Percentiles rank a stretch among this genome's conserved stretches.
phyloP scores from a whole-genome alignment of 2,888 invertebrate species.

The Therioaphis trifolii region DNA sequence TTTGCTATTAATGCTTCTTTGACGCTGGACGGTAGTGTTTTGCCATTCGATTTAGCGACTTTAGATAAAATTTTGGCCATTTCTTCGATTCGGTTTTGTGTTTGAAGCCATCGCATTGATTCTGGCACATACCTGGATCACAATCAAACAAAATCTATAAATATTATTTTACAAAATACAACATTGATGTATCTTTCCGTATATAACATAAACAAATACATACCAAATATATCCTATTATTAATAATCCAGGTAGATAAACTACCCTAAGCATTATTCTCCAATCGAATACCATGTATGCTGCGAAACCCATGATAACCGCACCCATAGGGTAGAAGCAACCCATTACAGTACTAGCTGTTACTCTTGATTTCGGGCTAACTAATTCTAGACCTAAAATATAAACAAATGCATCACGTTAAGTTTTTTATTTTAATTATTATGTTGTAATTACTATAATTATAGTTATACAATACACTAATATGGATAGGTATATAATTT shows the following conservation, averaged over 20 bases:
- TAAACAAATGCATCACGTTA: no score
- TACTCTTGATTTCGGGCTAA: slow-evolving; percentile 79
- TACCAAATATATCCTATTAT: slow-evolving; percentile 77
- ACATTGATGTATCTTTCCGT: background rate
- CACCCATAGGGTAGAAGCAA: slow-evolving; percentile 76
- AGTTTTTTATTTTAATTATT: no score
- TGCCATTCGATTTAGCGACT: slow-evolving; percentile 68
- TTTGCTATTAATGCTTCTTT: slow-evolving; percentile 33
- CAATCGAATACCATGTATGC: slow-evolving; percentile 77
- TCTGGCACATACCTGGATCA: slow-evolving; percentile 69
- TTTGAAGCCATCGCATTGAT: slow-evolving; percentile 70
- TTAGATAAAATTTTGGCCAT: slow-evolving; percentile 68
- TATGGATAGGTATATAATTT: no score
- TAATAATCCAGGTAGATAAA: slow-evolving; percentile 77
- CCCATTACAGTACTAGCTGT: slow-evolving; percentile 71
- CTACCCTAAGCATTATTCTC: slow-evolving; percentile 75
- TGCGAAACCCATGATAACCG: slow-evolving; percentile 73
- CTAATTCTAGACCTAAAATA: slow-evolving; percentile 78
- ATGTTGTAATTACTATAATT: no score
- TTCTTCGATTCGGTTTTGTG: slow-evolving; percentile 68
- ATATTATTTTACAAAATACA: no score
- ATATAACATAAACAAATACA: slow-evolving; percentile 39
- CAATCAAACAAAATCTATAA: background rate
- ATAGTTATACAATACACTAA: no score
- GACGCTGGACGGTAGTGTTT: slow-evolving; percentile 64